phyloP scores from a whole-genome alignment of 2,797 vertebrate species.

The Anabacerthia variegaticeps region DNA sequence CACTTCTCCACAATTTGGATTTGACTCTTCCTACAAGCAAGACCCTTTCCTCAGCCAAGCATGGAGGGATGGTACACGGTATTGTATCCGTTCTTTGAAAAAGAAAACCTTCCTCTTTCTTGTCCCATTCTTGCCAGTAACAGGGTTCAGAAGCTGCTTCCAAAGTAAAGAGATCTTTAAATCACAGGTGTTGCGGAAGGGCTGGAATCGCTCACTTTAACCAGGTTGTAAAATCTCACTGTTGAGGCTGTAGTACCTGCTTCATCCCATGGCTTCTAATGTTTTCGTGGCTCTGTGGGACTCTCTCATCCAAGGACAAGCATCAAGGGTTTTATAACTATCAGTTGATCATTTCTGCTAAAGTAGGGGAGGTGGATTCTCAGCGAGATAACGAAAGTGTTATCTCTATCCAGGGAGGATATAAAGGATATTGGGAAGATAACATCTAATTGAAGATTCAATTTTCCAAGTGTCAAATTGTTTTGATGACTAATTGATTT shows the following conservation, averaged over 20 bases:
- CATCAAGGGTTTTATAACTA: constrained; percentile 81
- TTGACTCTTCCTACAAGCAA: background rate
- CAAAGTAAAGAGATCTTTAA: constrained; percentile 52
- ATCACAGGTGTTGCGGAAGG: constrained; percentile 46
- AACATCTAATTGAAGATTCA: constrained; percentile 78
- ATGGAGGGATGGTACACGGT: background rate
- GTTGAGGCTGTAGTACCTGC: constrained; percentile 17
- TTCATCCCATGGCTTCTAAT: constrained; percentile 52
- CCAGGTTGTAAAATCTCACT: constrained; percentile 69
- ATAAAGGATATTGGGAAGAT: constrained; percentile 83
- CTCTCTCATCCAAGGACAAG: constrained; percentile 82
- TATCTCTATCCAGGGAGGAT: constrained; percentile 83
- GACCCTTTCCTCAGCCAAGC: background rate
- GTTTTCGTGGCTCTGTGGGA: constrained; percentile 62
- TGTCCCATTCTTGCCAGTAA: background rate
- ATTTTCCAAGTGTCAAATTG: constrained; percentile 76
- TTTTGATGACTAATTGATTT: constrained; percentile 79
- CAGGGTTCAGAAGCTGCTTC: constrained; percentile 5
- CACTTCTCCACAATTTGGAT: background rate
- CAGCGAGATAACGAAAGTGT: constrained; percentile 85
- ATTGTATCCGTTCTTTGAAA: background rate
- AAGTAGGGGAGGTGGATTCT: constrained; percentile 84
- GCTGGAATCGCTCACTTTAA: constrained; percentile 69
- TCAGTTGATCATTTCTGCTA: constrained; percentile 86
- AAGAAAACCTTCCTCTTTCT: background rate